A percentile compares a stretch with the other conserved stretches of the same genome.
phyloP scores from a whole-genome alignment of 1,140 invertebrate genomes.

The Calliphora vicina region DNA sequence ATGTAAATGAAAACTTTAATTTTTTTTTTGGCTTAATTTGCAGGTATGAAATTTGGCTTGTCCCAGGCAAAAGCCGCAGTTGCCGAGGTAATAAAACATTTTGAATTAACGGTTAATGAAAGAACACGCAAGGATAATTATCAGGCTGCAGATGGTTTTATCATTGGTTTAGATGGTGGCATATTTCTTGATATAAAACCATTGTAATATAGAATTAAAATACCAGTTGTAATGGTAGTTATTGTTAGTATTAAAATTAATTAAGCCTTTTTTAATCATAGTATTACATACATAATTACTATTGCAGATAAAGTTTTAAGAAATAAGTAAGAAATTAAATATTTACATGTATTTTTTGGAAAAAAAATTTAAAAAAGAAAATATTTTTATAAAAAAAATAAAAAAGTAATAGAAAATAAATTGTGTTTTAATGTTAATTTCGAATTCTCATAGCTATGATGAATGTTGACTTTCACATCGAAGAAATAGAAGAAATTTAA shows the following conservation, averaged over 20 bases:
- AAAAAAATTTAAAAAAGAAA: no score
- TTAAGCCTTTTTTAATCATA: not conserved
- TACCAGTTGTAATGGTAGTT: not conserved
- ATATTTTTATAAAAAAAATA: no score
- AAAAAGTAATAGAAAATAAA: no score
- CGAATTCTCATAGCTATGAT: no score
- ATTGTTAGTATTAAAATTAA: not conserved
- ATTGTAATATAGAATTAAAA: not conserved
- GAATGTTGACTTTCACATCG: no score
- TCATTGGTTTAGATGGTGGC: slow-evolving; percentile 43
- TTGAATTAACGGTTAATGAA: slow-evolving; percentile 46
- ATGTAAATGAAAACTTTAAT: not conserved
- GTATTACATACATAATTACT: no score
- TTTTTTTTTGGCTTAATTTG: not conserved
- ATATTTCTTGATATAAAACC: slow-evolving; percentile 37
- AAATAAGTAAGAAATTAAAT: no score
- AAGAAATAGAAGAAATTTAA: no score
- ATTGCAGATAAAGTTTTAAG: no score
- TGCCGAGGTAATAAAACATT: slow-evolving; percentile 47
- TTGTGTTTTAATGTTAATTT: no score
- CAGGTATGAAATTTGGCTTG: slow-evolving; percentile 53
- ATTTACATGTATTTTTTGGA: no score
- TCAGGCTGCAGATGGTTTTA: slow-evolving; percentile 37
- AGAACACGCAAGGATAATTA: slow-evolving; percentile 51
- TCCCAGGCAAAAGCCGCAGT: slow-evolving; percentile 52